A percentile compares a stretch with the other conserved stretches of the same genome.
Conservation (phyloP, 2,797 vertebrate genomes). For the Catamblyrhynchus diadema region DNA sequence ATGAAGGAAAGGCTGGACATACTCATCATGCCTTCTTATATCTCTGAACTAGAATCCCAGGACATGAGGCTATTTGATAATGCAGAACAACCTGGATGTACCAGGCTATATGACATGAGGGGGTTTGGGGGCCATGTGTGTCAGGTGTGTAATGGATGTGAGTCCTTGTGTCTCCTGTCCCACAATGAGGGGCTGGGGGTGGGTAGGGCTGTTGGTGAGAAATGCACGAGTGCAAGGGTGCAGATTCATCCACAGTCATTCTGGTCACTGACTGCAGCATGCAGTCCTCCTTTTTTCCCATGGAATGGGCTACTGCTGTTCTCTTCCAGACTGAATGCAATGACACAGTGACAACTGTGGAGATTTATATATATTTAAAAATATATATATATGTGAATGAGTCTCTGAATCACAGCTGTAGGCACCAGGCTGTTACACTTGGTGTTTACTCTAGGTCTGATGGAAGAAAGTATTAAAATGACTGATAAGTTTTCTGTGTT, state of each 20-base stretch:
- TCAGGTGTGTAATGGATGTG: accelerated
- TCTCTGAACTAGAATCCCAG: background rate
- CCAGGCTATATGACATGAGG: accelerated
- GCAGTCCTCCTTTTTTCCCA: background rate
- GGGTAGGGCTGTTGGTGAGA: background rate
- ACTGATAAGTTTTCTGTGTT: conserved; percentile 34
- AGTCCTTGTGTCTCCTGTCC: background rate
- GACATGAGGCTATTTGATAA: background rate
- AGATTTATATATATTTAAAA: background rate
- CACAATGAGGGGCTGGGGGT: background rate
- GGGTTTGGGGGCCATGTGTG: accelerated
- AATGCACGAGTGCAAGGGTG: accelerated
- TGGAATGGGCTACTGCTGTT: background rate
- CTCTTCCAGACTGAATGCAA: background rate
- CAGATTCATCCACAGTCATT: accelerated
- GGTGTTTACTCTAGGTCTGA: background rate
- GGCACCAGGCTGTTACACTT: background rate
- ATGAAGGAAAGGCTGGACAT: background rate
- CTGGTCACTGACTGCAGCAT: background rate
- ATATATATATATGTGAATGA: background rate
- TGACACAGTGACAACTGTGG: background rate
- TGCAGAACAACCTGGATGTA: background rate
- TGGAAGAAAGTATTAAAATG: conserved; percentile 26
- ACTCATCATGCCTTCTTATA: background rate
- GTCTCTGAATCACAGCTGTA: background rate